Percentiles rank a stretch among this genome's conserved stretches.
phyloP scores from a whole-genome alignment of 1,140 invertebrate species.

The Tribolium castaneum region DNA sequence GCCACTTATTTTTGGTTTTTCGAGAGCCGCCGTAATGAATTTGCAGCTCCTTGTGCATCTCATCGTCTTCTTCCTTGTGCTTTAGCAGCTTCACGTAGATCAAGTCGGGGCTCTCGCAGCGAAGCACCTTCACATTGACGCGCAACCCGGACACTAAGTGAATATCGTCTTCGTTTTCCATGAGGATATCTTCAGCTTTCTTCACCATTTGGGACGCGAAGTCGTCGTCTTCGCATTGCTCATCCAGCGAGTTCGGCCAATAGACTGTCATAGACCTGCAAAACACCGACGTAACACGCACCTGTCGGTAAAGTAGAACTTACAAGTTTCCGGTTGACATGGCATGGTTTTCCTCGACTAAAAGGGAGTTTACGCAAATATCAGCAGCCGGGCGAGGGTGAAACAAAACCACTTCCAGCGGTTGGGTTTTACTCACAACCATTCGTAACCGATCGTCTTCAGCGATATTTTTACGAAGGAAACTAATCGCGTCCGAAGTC shows the following conservation, averaged over 20 bases:
- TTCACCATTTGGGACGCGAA: slow-evolving; percentile 6
- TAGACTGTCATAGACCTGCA: slow-evolving; percentile 48
- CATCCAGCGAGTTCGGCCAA: slow-evolving; percentile 46
- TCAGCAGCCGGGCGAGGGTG: slow-evolving; percentile 38
- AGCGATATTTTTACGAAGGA: slow-evolving; percentile 29
- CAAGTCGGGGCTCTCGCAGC: slow-evolving; percentile 46
- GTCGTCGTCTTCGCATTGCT: slow-evolving; percentile 39
- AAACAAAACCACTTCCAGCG: slow-evolving; percentile 49
- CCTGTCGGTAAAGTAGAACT: slow-evolving; percentile 9
- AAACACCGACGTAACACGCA: neutral
- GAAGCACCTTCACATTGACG: slow-evolving; percentile 41
- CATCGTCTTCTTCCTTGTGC: slow-evolving; percentile 37
- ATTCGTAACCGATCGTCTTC: slow-evolving; percentile 34
- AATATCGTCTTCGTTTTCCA: neutral
- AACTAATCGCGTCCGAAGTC: slow-evolving; percentile 30
- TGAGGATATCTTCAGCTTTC: neutral
- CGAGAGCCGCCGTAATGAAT: slow-evolving; percentile 45
- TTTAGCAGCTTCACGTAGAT: slow-evolving; percentile 51
- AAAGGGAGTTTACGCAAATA: slow-evolving; percentile 52
- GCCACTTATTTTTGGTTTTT: slow-evolving; percentile 45
- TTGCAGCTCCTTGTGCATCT: slow-evolving; percentile 50
- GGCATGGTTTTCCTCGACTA: slow-evolving; percentile 49
- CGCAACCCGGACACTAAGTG: neutral
- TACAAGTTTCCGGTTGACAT: slow-evolving; percentile 50
- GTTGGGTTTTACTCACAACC: slow-evolving; percentile 43